These are phyloP conservation scores for Eupithecia centaureata DNA, from an alignment of 2,888 invertebrate species.

Conservation along the genomic window DNA sequence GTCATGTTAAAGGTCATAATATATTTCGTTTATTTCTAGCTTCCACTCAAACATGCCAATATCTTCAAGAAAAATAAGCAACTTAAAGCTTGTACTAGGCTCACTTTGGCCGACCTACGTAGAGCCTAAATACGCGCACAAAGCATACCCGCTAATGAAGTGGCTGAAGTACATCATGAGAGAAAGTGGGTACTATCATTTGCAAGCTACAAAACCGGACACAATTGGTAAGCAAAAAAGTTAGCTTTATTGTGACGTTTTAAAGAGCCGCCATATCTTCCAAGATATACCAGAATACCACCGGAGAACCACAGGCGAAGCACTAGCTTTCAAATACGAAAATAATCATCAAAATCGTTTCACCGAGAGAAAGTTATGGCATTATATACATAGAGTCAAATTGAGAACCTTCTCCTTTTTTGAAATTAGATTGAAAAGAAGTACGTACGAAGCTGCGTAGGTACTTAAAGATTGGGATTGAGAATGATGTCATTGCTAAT, in stretches of 20 bases:
- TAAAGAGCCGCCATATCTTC: background rate
- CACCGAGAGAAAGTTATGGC: too few relatives aligned
- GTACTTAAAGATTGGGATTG: background rate
- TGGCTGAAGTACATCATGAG: slow-evolving; percentile 57
- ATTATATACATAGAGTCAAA: too few relatives aligned
- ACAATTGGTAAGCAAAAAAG: slow-evolving; percentile 85
- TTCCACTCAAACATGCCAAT: slow-evolving; percentile 87
- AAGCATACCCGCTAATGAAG: slow-evolving; percentile 80
- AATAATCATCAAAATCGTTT: too few relatives aligned
- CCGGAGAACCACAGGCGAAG: too few relatives aligned
- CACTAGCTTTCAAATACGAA: too few relatives aligned
- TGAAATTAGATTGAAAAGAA: too few relatives aligned
- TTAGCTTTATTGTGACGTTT: background rate
- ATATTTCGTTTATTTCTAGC: slow-evolving; percentile 70
- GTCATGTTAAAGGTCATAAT: too few relatives aligned
- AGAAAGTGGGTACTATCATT: slow-evolving; percentile 87
- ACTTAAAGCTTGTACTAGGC: slow-evolving; percentile 73
- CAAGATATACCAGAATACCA: too few relatives aligned
- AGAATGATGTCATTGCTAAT: background rate
- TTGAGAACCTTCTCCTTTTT: too few relatives aligned
- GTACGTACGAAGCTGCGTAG: too few relatives aligned
- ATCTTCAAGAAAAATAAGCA: slow-evolving; percentile 63
- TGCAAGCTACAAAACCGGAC: slow-evolving; percentile 93
- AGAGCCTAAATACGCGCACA: slow-evolving; percentile 67
- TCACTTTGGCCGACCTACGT: slow-evolving; percentile 79